Percentiles rank a stretch among this genome's conserved stretches.
Conservation (phyloP, 2,888 invertebrate species). For the Macropis europaea region DNA sequence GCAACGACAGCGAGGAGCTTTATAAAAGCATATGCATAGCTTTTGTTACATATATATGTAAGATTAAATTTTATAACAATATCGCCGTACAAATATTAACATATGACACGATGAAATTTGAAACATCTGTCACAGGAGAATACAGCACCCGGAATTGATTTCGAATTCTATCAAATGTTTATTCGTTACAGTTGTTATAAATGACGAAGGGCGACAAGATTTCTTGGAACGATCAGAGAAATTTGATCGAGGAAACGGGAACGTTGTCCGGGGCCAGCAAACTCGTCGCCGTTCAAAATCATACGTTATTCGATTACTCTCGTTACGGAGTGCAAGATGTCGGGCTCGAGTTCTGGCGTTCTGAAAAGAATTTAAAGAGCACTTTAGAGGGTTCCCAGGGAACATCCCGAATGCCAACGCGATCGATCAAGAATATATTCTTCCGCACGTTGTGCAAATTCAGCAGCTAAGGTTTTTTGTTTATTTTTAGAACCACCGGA, state of each 20-base stretch:
- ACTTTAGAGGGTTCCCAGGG: constrained; percentile 25
- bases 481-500: constrained; percentile 10
- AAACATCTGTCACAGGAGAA: too few species aligned
- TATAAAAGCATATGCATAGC: too few species aligned
- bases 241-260: background rate
- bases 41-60: too few species aligned
- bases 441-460: constrained; percentile 42
- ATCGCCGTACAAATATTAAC: too few species aligned
- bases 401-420: constrained; percentile 19
- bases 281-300: background rate
- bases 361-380: constrained; percentile 39
- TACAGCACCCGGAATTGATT: too few species aligned
- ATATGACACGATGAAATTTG: too few species aligned
- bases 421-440: constrained; percentile 42
- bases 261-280: background rate
- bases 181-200: too few species aligned
- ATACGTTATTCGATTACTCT: constrained; percentile 18
- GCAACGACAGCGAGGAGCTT: too few species aligned
- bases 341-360: constrained; percentile 17
- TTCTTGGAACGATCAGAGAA: background rate
- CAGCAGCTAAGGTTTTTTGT: constrained; percentile 20
- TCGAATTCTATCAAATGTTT: too few species aligned
- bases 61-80: too few species aligned
- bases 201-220: too few species aligned
- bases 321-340: constrained; percentile 19